Evolutionary conservation across 92 coral and sea anemone genomes (phyloP).

Genomic region (Phenganax marumi): DNA sequence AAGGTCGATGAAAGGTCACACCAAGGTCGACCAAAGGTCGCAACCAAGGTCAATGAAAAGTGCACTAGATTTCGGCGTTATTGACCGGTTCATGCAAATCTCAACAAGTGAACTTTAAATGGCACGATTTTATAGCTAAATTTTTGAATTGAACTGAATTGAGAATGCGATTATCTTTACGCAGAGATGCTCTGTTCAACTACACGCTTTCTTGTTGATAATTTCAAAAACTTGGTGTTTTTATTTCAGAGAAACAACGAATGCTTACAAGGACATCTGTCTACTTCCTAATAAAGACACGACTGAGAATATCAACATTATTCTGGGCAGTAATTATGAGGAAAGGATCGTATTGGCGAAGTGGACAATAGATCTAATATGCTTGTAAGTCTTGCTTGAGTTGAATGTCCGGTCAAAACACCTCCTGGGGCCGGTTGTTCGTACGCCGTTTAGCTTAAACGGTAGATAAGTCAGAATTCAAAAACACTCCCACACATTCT

Average conservation of each 20-base stretch:
- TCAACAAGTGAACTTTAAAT: not conserved
- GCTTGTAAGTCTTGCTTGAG: slow-evolving; percentile 11
- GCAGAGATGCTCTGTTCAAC: not conserved
- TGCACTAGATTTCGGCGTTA: no score
- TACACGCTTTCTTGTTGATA: not conserved
- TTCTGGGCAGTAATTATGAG: not conserved
- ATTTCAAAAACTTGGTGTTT: not conserved
- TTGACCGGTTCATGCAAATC: not conserved
- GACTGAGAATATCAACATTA: slow-evolving; percentile 10
- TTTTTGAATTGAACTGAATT: not conserved
- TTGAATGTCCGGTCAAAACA: not conserved
- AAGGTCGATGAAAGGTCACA: no score
- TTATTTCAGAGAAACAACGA: not conserved
- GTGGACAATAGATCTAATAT: slow-evolving; percentile 37
- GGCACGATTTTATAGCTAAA: not conserved
- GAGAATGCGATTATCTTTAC: not conserved
- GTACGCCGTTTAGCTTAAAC: no score
- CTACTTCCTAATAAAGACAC: slow-evolving; percentile 21
- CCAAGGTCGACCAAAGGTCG: no score
- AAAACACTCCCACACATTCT: no score
- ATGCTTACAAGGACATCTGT: slow-evolving; percentile 22
- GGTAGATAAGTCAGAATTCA: no score
- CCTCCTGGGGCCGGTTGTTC: not conserved
- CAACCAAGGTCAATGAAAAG: no score
- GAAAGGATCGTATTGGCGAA: slow-evolving; percentile 25